phyloP scores from a whole-genome alignment of 2,113 vertebrate species.

The Bufo gargarizans region DNA sequence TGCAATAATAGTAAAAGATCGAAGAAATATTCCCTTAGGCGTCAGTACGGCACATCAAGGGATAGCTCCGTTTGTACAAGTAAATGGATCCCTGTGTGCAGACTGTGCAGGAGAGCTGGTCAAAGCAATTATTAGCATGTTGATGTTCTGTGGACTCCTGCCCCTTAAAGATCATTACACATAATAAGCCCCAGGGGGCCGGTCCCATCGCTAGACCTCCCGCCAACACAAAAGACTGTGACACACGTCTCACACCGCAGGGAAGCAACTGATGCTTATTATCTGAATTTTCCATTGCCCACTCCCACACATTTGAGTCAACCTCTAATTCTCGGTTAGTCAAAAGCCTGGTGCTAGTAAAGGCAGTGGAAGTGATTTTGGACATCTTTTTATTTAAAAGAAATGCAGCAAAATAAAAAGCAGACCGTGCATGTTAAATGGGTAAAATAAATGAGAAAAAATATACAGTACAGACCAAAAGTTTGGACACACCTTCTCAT shows the following conservation, averaged over 20 bases:
- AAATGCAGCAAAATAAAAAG: too few species aligned
- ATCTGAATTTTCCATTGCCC: slow-evolving; percentile 14
- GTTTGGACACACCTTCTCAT: too few species aligned
- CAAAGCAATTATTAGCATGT: slow-evolving; percentile 38
- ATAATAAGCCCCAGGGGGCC: slow-evolving; percentile 31
- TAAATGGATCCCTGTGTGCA: slow-evolving; percentile 27
- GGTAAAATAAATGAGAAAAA: too few species aligned
- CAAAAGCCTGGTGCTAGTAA: neutral
- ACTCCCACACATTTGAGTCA: slow-evolving; percentile 38
- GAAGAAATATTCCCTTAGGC: slow-evolving; percentile 30
- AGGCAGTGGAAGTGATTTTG: too few species aligned
- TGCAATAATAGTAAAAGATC: slow-evolving; percentile 38
- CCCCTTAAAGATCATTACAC: slow-evolving; percentile 38
- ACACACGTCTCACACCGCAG: slow-evolving; percentile 17
- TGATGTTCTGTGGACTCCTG: slow-evolving; percentile 27
- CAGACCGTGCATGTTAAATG: too few species aligned
- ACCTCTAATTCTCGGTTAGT: neutral
- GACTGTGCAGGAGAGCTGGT: slow-evolving; percentile 24
- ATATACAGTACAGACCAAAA: too few species aligned
- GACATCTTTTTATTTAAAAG: too few species aligned
- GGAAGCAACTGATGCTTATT: slow-evolving; percentile 32
- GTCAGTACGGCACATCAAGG: slow-evolving; percentile 23
- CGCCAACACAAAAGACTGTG: slow-evolving; percentile 26
- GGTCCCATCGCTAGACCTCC: neutral
- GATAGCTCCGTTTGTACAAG: slow-evolving; percentile 32